A percentile compares a stretch with the other conserved stretches of the same genome.
Conservation (phyloP, 1,140 invertebrate genomes). For the Drosophila ercepeae region DNA sequence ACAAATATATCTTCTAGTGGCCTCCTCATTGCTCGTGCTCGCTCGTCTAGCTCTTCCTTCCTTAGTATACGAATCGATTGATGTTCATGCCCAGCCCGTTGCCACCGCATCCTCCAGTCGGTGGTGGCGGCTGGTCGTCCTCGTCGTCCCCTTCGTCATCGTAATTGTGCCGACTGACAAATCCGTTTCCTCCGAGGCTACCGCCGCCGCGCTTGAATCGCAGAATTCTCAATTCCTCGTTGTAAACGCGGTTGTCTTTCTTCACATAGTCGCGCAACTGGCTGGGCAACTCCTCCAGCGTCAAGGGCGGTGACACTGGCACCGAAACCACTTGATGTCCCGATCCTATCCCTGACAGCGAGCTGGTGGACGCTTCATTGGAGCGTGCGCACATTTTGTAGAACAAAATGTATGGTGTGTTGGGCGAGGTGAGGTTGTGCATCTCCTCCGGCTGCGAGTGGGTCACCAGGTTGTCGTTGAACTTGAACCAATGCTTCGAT, state of each 20-base stretch:
- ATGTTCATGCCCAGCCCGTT: constrained; percentile 73
- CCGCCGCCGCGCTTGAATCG: constrained; percentile 53
- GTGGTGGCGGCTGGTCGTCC: constrained; percentile 68
- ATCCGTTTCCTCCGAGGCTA: constrained; percentile 27
- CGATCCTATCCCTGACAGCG: constrained; percentile 15
- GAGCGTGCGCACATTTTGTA: constrained; percentile 85
- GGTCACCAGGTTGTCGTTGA: constrained; percentile 91
- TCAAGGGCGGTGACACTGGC: constrained; percentile 53
- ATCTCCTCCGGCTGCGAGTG: constrained; percentile 87
- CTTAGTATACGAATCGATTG: constrained; percentile 79
- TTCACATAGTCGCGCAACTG: constrained; percentile 69
- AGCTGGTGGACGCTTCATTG: constrained; percentile 46
- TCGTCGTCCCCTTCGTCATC: constrained; percentile 67
- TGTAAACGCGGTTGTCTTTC: constrained; percentile 70
- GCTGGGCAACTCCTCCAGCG: constrained; percentile 69
- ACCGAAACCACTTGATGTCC: constrained; percentile 52
- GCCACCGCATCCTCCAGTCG: constrained; percentile 72
- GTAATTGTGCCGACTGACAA: constrained; percentile 34
- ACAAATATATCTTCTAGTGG: constrained; percentile 34
- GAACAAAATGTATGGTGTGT: constrained; percentile 93
- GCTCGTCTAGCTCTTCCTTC: background rate
- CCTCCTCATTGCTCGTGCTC: constrained; percentile 17
- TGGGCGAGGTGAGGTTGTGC: constrained; percentile 87
- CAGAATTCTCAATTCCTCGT: constrained; percentile 62
- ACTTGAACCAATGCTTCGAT: constrained; percentile 91